These are phyloP conservation scores for Erebia epiphron DNA, from an alignment of 2,888 invertebrate species.

Conservation along the genomic window DNA sequence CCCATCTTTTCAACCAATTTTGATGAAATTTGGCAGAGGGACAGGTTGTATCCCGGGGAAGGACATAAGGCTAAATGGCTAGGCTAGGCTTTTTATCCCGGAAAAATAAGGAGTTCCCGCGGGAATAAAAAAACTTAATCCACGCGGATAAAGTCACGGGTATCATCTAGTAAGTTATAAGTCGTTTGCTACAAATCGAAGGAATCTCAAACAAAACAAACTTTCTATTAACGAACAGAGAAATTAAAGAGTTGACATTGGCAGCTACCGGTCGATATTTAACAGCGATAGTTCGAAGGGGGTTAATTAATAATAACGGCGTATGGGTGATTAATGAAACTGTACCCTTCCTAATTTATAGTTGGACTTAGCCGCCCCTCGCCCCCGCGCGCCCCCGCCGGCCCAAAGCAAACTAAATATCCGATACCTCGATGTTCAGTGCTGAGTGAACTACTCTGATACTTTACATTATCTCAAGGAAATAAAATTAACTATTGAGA, in stretches of 20 bases:
- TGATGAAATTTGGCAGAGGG: too few species aligned
- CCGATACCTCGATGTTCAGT: constrained; percentile 79
- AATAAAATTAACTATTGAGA: too few species aligned
- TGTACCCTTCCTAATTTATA: constrained; percentile 84
- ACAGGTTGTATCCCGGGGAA: too few species aligned
- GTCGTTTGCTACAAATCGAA: too few species aligned
- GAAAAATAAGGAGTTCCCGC: too few species aligned
- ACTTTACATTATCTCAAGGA: constrained; percentile 42
- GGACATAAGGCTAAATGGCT: too few species aligned
- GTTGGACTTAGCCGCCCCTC: constrained; percentile 80
- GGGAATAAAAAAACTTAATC: too few species aligned
- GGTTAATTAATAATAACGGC: constrained; percentile 83
- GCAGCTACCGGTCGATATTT: constrained; percentile 71
- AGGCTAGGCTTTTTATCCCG: too few species aligned
- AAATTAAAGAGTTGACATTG: constrained; percentile 65
- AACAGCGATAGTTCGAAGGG: constrained; percentile 77
- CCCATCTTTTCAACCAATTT: too few species aligned
- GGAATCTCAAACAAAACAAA: neutral
- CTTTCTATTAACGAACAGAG: constrained; percentile 12
- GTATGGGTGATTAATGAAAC: constrained; percentile 84
- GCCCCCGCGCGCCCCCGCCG: constrained; percentile 56
- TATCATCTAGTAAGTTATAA: too few species aligned
- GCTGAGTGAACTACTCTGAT: constrained; percentile 52
- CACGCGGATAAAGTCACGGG: too few species aligned
- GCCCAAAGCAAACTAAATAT: constrained; percentile 83